Base-by-base conservation (phyloP, 2,797 vertebrate species). In the Gallirallus australis region DNA sequence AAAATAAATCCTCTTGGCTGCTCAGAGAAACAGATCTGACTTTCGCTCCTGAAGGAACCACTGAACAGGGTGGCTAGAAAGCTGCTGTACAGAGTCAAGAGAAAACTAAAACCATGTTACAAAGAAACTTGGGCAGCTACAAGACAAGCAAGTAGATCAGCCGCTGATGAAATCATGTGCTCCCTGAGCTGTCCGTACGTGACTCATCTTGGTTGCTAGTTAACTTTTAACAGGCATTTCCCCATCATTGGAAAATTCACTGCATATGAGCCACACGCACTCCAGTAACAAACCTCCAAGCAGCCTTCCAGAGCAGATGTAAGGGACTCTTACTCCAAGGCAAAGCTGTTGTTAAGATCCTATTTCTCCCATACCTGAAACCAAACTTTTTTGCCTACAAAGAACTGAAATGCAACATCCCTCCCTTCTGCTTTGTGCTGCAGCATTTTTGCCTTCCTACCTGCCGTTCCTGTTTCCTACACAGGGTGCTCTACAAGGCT, bases 161-260 rank as follows among this genome's bases (percentile, higher is more conserved):
- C n/a, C 37, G 24, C 33, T 39, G 75, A 59, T 42, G 68, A 87
- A 89, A 69, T 72, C 82, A 53, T 30, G 18, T 1, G 1, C 17
- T 76, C 33, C 28, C 28, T 12, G 33, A 65, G 63, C 59, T 63
- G 30, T 54, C 95, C 7, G 1, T 53, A 28, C 47, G 75, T 15
- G 48, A 65, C 77, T 91, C 85, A 59, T 85, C 70, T 72, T 27
- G 71, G n/a, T 8, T 65, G 33, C 53, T 80, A 66, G 68, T 45
- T 73, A 88, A 88, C 64, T 77, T 90, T 88, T 86, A 91, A 81
- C 35, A 64, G 31, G 27, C 7, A 61, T 47, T 80, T 83, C 68
- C 33, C 35, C 50, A 4, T n/a, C 3, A 12, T 42, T 77, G 68
- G 39, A 87, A 91, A 72, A 77, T 52, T 40, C 35, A 2, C 35